phyloP scores from a whole-genome alignment of 2,797 vertebrate species.

The Chelon auratus region DNA sequence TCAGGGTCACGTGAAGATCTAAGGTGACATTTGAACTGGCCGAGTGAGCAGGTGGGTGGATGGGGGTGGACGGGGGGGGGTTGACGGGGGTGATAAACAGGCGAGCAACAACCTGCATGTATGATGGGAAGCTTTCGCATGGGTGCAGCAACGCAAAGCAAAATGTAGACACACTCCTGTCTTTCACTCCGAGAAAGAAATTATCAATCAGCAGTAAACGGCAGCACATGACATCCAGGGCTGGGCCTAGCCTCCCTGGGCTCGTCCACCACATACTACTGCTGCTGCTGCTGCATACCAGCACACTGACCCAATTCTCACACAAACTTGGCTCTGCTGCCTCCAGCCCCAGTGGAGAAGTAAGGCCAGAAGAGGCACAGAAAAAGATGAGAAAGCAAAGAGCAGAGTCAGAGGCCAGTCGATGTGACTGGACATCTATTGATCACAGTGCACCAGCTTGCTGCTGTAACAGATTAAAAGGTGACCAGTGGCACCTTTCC shows the following conservation, averaged over 20 bases:
- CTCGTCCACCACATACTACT: conserved; percentile 23
- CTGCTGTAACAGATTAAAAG: conserved; percentile 31
- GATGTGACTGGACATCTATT: conserved; percentile 41
- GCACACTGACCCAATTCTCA: conserved; percentile 79
- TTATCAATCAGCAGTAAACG: conserved; percentile 42
- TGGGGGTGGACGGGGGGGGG: background rate
- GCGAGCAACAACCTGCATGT: conserved; percentile 11
- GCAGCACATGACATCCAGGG: conserved; percentile 57
- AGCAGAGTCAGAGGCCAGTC: conserved; percentile 4
- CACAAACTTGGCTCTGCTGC: conserved; percentile 14
- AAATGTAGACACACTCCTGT: background rate
- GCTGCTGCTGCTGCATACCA: conserved; percentile 63
- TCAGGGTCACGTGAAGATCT: conserved; percentile 31
- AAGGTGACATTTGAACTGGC: conserved; percentile 58
- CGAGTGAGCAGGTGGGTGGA: background rate
- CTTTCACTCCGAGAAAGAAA: conserved; percentile 17
- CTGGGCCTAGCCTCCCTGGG: conserved; percentile 39
- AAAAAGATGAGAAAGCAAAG: conserved; percentile 20
- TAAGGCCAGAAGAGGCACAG: conserved; percentile 23
- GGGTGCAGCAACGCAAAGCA: background rate
- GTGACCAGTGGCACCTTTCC: background rate
- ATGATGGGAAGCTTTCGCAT: conserved; percentile 4
- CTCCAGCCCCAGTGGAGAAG: conserved; percentile 28
- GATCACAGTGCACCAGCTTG: conserved; percentile 57
- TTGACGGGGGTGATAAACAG: too few species aligned